Evolutionary conservation across 2,797 vertebrate species (phyloP).

Genomic region (Protosalanx chinensis): DNA sequence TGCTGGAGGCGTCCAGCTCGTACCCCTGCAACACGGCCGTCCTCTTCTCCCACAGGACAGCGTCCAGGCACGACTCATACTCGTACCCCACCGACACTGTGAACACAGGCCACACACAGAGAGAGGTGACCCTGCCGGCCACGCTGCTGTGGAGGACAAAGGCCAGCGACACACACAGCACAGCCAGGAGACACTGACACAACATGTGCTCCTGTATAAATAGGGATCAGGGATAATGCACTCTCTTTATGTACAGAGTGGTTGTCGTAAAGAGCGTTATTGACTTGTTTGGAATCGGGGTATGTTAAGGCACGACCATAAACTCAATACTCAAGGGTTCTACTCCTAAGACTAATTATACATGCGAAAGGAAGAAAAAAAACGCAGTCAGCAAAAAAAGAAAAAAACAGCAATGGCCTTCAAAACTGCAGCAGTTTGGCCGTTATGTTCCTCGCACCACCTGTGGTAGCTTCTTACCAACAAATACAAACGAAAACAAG

Average conservation of each 20-base stretch:
- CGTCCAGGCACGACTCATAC: conserved; percentile 93
- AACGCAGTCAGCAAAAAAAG: conserved; percentile 63
- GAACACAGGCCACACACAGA: conserved; percentile 43
- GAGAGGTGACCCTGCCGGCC: conserved; percentile 45
- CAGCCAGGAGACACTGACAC: neutral
- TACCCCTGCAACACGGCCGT: conserved; percentile 91
- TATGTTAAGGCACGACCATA: conserved; percentile 31
- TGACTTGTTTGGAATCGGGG: conserved; percentile 5
- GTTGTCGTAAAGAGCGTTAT: neutral
- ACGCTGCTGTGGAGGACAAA: conserved; percentile 39
- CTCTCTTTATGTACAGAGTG: neutral
- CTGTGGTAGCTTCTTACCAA: conserved; percentile 53
- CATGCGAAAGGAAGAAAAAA: conserved; percentile 51
- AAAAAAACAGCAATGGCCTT: conserved; percentile 50
- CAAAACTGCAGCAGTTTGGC: conserved; percentile 56
- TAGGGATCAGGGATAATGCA: neutral
- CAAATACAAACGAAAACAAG: conserved; percentile 41
- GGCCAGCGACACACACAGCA: no score
- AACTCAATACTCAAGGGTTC: conserved; percentile 30
- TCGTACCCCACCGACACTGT: conserved; percentile 98
- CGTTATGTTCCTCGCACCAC: conserved; percentile 59
- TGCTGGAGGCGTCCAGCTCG: conserved; percentile 91
- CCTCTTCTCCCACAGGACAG: conserved; percentile 96
- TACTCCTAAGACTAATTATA: conserved; percentile 48
- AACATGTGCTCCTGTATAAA: neutral